Conservation (phyloP, 2,797 vertebrate genomes). For the Crossoptilon crossoptilon region DNA sequence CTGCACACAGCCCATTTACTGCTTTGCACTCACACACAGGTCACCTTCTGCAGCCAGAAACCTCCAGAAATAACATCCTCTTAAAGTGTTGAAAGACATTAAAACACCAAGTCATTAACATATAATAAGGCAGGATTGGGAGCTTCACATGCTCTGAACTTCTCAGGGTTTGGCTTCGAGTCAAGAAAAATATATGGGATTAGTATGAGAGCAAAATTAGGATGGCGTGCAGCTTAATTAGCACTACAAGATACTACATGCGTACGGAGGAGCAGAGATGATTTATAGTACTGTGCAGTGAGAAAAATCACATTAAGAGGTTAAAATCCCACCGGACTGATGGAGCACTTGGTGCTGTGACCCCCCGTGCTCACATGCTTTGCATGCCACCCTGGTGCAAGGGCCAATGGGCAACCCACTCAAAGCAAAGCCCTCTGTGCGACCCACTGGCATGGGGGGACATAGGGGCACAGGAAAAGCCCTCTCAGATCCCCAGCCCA, state of each 20-base stretch:
- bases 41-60: conserved; percentile 47
- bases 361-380: background rate
- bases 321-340: conserved; percentile 8
- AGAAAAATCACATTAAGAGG: conserved; percentile 47
- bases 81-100: conserved; percentile 48
- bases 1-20: background rate
- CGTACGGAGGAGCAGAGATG: conserved; percentile 52
- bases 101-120: conserved; percentile 59
- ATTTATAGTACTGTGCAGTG: conserved; percentile 53
- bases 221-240: conserved; percentile 63
- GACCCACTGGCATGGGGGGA: no score
- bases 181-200: conserved; percentile 69
- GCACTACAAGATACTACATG: conserved; percentile 70
- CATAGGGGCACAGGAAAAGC: no score
- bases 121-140: conserved; percentile 32
- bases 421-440: no score
- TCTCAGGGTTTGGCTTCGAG: conserved; percentile 53
- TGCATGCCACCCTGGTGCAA: background rate
- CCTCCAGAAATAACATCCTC: conserved; percentile 60
- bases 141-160: conserved; percentile 23
- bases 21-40: background rate
- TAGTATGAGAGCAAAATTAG: conserved; percentile 56
- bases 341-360: background rate
- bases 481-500: no score
- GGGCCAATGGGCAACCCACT: background rate